A percentile compares a stretch with the other conserved stretches of the same genome.
phyloP scores from a whole-genome alignment of 2,113 vertebrate genomes.

The Suncus etruscus region DNA sequence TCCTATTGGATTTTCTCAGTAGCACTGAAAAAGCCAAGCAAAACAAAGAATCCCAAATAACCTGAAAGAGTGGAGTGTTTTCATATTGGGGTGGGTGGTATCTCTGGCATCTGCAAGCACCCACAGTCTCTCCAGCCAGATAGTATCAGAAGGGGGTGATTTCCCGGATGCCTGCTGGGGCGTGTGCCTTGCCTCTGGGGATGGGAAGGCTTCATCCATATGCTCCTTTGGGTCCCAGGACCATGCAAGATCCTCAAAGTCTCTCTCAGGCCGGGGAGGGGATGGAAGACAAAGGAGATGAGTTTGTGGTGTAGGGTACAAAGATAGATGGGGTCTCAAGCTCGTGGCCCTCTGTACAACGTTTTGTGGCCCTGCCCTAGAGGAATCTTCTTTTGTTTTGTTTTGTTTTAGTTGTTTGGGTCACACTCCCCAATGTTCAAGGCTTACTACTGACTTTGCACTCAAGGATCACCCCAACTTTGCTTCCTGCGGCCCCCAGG shows the following conservation, averaged over 20 bases:
- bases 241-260: neutral
- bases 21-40: too few species aligned
- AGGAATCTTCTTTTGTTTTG: too few species aligned
- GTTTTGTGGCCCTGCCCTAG: too few species aligned
- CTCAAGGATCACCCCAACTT: too few species aligned
- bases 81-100: neutral
- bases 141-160: neutral
- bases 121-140: neutral
- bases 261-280: constrained; percentile 6
- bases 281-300: neutral
- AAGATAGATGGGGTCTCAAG: neutral
- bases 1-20: too few species aligned
- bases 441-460: too few species aligned
- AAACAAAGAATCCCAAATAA: too few species aligned
- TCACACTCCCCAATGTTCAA: too few species aligned
- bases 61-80: too few species aligned
- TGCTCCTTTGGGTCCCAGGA: neutral
- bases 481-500: too few species aligned
- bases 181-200: neutral
- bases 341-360: too few species aligned
- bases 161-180: neutral
- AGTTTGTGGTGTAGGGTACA: constrained; percentile 13
- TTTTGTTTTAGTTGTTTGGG: too few species aligned
- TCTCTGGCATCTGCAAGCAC: neutral
- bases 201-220: neutral